A percentile compares a stretch with the other conserved stretches of the same genome.
These are phyloP conservation scores for Cottoperca gobio DNA, from an alignment of 2,797 vertebrate species.

Conservation along the genomic window DNA sequence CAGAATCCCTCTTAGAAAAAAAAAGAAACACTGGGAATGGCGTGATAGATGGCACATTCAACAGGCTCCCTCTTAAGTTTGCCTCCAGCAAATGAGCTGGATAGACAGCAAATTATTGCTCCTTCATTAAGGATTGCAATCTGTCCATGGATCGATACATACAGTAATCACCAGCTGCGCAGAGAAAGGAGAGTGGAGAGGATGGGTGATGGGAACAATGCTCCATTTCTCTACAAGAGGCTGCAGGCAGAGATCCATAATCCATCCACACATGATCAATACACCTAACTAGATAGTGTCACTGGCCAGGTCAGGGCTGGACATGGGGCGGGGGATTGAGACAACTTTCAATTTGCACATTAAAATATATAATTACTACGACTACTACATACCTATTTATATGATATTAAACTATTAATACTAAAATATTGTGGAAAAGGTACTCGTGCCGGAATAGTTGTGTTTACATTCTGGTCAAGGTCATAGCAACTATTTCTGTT, in stretches of 20 bases:
- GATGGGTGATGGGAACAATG: constrained; percentile 35
- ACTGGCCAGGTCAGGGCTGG: background rate
- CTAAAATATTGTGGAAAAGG: too few relatives aligned
- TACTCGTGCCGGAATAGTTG: too few relatives aligned
- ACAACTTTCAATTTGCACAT: background rate
- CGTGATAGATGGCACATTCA: constrained; percentile 12
- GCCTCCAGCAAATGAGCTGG: constrained; percentile 51
- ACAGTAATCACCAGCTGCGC: constrained; percentile 64
- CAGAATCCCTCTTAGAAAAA: constrained; percentile 21
- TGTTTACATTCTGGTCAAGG: background rate
- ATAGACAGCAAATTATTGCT: constrained; percentile 50
- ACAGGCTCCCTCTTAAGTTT: constrained; percentile 26
- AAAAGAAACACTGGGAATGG: constrained; percentile 22
- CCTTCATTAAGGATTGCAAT: constrained; percentile 68
- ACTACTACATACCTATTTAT: background rate
- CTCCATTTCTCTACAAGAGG: constrained; percentile 8
- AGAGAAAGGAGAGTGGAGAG: constrained; percentile 29
- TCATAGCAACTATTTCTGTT: background rate
- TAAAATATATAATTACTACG: background rate
- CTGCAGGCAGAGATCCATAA: constrained; percentile 34
- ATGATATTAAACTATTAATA: too few relatives aligned
- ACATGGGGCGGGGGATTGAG: background rate
- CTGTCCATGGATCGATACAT: constrained; percentile 61
- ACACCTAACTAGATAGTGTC: constrained; percentile 18
- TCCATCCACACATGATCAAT: constrained; percentile 33